Conservation (phyloP, 2,113 vertebrate species). For the Hyperopisus bebe region DNA sequence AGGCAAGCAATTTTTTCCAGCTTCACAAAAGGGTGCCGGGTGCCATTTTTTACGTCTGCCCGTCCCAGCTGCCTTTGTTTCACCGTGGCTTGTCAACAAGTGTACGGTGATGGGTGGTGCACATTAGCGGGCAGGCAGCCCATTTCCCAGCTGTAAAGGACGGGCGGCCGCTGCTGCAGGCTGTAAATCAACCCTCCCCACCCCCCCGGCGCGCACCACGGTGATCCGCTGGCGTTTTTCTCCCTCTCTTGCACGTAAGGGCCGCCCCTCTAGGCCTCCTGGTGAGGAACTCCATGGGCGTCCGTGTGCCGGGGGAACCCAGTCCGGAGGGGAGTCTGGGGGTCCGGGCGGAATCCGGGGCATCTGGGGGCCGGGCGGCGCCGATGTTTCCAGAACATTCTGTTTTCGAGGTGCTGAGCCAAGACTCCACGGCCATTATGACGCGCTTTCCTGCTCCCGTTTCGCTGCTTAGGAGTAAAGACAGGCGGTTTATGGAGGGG, state of each 20-base stretch:
- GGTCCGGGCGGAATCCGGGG: not conserved
- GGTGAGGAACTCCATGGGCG: not conserved
- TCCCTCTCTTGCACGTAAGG: not conserved
- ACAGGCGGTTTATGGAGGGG: not conserved
- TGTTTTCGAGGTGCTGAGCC: not conserved
- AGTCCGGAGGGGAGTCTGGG: not conserved
- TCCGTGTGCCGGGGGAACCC: not conserved
- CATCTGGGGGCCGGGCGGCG: not conserved
- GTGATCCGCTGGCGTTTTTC: not conserved
- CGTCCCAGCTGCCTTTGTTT: constrained; percentile 7
- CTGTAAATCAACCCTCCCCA: constrained; percentile 8
- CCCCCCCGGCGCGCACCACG: not conserved
- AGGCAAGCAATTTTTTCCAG: constrained; percentile 41
- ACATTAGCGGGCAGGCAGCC: constrained; percentile 24
- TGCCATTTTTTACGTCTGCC: constrained; percentile 29
- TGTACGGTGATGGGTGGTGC: constrained; percentile 27
- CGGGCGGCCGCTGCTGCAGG: constrained; percentile 2
- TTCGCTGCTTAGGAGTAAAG: not conserved
- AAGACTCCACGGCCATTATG: not conserved
- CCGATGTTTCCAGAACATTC: not conserved
- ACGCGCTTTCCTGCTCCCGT: not conserved
- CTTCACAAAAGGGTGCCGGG: constrained; percentile 26
- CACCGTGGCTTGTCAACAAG: constrained; percentile 24
- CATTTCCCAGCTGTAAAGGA: constrained; percentile 25
- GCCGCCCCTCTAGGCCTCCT: not conserved